These are phyloP conservation scores for Callinectes sapidus DNA, from an alignment of 2,888 invertebrate genomes.

Conservation along the genomic window DNA sequence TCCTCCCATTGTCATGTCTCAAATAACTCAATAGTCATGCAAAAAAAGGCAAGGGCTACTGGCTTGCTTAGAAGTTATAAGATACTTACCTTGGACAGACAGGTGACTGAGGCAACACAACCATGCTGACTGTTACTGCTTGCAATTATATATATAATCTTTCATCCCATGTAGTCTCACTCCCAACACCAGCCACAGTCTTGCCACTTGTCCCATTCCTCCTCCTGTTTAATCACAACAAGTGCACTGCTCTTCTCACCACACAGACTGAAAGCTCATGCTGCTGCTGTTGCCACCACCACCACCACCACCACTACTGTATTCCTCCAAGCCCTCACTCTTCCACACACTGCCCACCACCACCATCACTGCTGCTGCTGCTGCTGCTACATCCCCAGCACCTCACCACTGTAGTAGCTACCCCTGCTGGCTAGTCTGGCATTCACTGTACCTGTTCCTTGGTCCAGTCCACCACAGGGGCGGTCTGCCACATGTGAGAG, in stretches of 20 bases:
- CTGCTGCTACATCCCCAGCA: not conserved
- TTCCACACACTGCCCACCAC: not conserved
- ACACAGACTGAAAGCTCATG: not conserved
- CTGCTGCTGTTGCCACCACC: not conserved
- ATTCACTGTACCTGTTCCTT: slow-evolving; percentile 80
- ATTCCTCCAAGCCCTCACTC: not conserved
- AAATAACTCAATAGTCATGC: slow-evolving; percentile 7
- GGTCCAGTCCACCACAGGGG: slow-evolving; percentile 86
- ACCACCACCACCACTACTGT: not conserved
- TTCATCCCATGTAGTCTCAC: not conserved
- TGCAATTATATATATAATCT: not conserved
- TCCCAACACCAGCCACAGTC: not conserved
- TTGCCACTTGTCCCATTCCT: not conserved
- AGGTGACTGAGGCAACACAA: not conserved
- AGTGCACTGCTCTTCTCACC: not conserved
- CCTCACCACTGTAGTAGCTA: not conserved
- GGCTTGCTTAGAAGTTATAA: not conserved
- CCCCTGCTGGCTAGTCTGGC: not conserved
- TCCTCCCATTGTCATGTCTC: not conserved
- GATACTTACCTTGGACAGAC: not conserved
- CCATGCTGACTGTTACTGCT: not conserved
- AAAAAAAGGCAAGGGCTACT: not conserved
- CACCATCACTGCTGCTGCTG: not conserved
- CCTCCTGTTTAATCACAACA: not conserved
- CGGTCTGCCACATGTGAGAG: slow-evolving; percentile 83